phyloP scores from a whole-genome alignment of 2,113 vertebrate species.

The Cyanoderma ruficeps region DNA sequence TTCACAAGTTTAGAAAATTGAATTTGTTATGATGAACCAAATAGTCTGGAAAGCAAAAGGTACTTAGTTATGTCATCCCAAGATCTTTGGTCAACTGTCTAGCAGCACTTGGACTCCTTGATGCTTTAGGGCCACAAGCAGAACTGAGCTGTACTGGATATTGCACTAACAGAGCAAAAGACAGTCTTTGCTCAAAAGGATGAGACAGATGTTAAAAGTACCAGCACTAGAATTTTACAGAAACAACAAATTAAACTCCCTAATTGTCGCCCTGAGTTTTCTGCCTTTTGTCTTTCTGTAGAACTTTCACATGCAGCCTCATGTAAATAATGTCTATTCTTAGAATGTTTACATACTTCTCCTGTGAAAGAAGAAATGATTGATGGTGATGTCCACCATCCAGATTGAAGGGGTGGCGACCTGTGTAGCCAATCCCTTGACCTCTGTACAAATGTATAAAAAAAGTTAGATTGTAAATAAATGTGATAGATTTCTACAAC shows the following conservation, averaged over 20 bases:
- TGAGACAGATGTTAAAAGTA: background rate
- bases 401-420: no score
- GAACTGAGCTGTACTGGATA: background rate
- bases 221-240: background rate
- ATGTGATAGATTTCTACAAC: no score
- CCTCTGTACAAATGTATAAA: no score
- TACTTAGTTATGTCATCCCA: background rate
- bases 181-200: background rate
- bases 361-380: no score
- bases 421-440: no score
- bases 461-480: no score
- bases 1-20: background rate
- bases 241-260: background rate
- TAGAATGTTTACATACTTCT: no score
- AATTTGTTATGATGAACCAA: background rate
- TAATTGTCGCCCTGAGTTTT: no score
- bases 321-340: no score
- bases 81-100: background rate
- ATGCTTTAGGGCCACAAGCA: background rate
- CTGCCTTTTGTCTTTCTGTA: no score
- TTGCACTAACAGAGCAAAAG: background rate
- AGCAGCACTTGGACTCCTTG: background rate
- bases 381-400: no score
- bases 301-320: no score
- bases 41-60: background rate